Evolutionary conservation across 2,113 vertebrate species (phyloP).

Genomic region (Protomyctophum bolini): DNA sequence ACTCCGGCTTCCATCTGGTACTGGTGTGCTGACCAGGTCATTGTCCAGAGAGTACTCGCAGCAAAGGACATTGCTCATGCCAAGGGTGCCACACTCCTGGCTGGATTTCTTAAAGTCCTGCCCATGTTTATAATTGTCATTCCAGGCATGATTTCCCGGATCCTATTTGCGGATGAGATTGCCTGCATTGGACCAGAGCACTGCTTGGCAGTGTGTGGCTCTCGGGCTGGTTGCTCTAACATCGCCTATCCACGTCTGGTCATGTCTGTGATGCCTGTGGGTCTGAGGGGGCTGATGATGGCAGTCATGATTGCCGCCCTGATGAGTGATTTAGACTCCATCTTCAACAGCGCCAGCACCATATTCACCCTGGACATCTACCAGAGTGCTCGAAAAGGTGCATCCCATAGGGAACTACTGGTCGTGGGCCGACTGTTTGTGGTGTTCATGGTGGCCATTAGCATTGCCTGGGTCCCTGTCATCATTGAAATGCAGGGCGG

Average conservation of each 20-base stretch:
- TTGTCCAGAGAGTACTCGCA: constrained; percentile 96
- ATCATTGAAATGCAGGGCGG: constrained; percentile 99
- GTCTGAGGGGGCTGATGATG: constrained; percentile 97
- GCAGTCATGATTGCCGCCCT: constrained; percentile 98
- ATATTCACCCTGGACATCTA: constrained; percentile 98
- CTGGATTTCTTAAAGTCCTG: constrained; percentile 93
- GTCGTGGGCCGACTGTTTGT: constrained; percentile 92
- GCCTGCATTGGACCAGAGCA: constrained; percentile 97
- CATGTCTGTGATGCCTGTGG: constrained; percentile 93
- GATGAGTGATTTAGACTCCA: constrained; percentile 98
- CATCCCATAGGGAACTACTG: constrained; percentile 90
- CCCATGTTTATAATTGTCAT: constrained; percentile 98
- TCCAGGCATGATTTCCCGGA: constrained; percentile 97
- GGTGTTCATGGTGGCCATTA: constrained; percentile 92
- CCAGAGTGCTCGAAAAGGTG: constrained; percentile 83
- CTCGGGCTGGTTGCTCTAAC: constrained; percentile 95
- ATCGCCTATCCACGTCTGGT: constrained; percentile 96
- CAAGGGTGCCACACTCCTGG: constrained; percentile 96
- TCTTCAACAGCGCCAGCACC: constrained; percentile 98
- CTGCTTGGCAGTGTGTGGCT: constrained; percentile 95
- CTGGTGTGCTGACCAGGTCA: constrained; percentile 99
- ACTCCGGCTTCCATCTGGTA: constrained; percentile 99
- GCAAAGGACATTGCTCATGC: constrained; percentile 96
- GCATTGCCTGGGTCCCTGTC: constrained; percentile 97
- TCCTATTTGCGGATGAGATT: constrained; percentile 90